Evolutionary conservation across 1,140 invertebrate species (phyloP), one percentile per base, ranked within the genome.

Genomic region (Bombus polaris): DNA sequence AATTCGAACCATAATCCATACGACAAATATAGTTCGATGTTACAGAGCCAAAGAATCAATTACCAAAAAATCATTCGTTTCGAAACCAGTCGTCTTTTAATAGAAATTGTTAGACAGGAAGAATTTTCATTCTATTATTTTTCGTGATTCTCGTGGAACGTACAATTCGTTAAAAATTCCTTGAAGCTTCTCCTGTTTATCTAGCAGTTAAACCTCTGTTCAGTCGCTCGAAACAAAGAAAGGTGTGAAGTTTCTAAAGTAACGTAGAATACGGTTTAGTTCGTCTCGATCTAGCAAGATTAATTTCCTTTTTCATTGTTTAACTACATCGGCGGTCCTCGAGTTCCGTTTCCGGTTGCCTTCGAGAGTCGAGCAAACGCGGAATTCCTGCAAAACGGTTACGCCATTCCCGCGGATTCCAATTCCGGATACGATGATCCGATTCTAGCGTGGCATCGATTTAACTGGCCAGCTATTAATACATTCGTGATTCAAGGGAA

Each of bases 391-490:
- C 53, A 5, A 42, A 9, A 37, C 42, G 47, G 72, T 82, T 81
- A 18, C 78, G 62, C 77, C 65, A 88, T 47, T 59, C 59, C 1
- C 22, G 53, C 79, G 78, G 88, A 93, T 92, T 93, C 87, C 88
- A 91, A 76, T 83, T 83, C 66, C 73, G 74, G 72, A 76, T 82
- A 92, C 88, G 80, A 88, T 72, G 83, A 78, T 72, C 66, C 71
- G 73, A 80, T 71, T 85, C 83, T 84, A 87, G 39, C 57, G 80
- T 71, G 74, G 87, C 89, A 88, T 91, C 86, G 86, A 87, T 81
- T 85, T 93, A 93, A 91, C 91, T 91, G 93, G 93, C 91, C 93
- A 88, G 86, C 92, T 94, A 94, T 93, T 92, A 93, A 93, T 94
- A 93, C 84, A 85, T 74, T 74, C 83, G 86, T 89, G 91, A 93